Conservation (phyloP, 2,888 invertebrate species). For the Nomada ruficornis region DNA sequence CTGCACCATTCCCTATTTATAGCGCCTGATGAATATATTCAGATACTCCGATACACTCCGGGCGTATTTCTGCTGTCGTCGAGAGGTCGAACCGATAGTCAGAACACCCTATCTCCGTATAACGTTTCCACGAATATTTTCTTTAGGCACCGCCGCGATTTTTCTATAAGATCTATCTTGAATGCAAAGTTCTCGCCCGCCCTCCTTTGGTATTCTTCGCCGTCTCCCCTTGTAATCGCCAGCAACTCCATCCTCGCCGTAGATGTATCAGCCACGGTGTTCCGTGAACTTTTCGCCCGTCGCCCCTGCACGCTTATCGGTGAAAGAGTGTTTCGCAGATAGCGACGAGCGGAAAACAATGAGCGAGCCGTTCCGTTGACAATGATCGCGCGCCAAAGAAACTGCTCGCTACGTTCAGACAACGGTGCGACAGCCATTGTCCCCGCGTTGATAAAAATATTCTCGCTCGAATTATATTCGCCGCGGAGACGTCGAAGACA, state of each 20-base stretch:
- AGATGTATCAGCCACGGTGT: neutral
- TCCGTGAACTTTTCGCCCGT: conserved; percentile 13
- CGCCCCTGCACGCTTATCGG: conserved; percentile 18
- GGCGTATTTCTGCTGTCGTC: no score
- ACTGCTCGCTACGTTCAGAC: no score
- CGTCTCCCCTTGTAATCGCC: conserved; percentile 1
- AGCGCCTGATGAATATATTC: neutral
- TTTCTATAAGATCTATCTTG: neutral
- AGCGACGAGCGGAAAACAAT: conserved; percentile 18
- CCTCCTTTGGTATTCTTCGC: neutral
- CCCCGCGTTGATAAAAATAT: neutral
- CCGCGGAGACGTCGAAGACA: no score
- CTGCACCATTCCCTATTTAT: neutral
- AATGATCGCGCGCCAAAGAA: neutral
- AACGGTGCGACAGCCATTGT: neutral
- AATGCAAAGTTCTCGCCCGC: neutral
- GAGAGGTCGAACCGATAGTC: neutral
- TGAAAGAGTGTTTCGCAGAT: conserved; percentile 30
- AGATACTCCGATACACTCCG: neutral
- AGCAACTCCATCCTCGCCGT: conserved; percentile 5
- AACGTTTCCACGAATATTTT: neutral
- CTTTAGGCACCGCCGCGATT: neutral
- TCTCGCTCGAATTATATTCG: neutral
- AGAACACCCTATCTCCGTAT: neutral
- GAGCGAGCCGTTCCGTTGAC: conserved; percentile 7